Percentiles rank a stretch among this genome's conserved stretches.
These are phyloP conservation scores for Sorex araneus DNA, from an alignment of 2,113 vertebrate genomes.

Conservation along the genomic window DNA sequence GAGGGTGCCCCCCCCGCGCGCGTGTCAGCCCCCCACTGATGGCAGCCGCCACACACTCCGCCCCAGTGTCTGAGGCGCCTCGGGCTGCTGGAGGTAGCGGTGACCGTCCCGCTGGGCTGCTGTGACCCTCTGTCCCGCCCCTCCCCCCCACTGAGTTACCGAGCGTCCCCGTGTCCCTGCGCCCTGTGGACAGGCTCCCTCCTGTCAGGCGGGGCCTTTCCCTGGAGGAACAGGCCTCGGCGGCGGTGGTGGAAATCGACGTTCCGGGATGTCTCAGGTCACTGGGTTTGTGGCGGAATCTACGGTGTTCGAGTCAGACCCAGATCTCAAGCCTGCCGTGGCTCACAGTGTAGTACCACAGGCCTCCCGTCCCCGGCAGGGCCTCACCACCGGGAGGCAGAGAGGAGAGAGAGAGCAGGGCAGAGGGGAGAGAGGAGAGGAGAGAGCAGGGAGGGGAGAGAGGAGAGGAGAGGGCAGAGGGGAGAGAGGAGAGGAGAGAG, in stretches of 20 bases:
- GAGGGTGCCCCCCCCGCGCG: no score
- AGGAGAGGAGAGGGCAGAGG: no score
- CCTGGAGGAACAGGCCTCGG: not conserved
- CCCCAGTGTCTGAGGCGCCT: not conserved
- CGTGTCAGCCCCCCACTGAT: no score
- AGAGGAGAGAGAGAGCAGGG: not conserved
- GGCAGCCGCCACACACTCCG: no score
- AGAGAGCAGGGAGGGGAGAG: no score
- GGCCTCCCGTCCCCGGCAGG: not conserved
- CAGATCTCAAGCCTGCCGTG: not conserved
- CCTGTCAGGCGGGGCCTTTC: not conserved
- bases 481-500: no score
- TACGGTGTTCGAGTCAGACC: not conserved
- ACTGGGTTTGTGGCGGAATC: not conserved
- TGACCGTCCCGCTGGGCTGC: no score
- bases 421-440: no score
- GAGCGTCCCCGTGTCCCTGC: not conserved
- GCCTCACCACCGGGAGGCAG: conserved; percentile 15
- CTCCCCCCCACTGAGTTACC: not conserved
- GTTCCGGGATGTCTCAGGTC: not conserved
- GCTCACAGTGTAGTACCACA: not conserved
- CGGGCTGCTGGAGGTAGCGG: no score
- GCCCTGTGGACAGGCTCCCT: not conserved
- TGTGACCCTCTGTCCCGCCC: not conserved
- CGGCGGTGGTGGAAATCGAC: not conserved